Base-by-base conservation (phyloP, 2,888 invertebrate genomes). In the Vandiemenella viatica region DNA sequence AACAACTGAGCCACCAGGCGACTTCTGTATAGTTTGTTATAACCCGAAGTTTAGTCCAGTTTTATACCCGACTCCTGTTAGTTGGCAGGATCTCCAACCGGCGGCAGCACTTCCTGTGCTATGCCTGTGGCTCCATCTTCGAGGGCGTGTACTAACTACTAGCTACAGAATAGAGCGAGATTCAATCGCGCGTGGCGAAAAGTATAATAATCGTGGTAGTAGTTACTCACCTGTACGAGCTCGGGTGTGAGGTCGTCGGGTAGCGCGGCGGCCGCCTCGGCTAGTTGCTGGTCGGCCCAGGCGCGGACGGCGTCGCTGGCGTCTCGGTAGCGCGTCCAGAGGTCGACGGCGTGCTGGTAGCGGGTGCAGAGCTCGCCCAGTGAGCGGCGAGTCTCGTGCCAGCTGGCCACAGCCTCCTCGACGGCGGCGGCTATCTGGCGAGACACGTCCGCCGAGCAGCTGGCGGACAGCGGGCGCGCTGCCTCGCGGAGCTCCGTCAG, bases 321-420 rank as follows among this genome's bases (percentile, higher is more conserved):
- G 63, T 84, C 83, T 37, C 80, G 75, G 70, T 88, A 88, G 52
- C 79, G 76, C 61, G 79, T 74, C 88, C 88, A 88, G 51, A 88
- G 73, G 44, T 80, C 78, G 49, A 86, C 84, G 4, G 87, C 88
- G 62, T 81, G 77, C 63, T 85, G 81, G 69, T 88, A 88, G 69
- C 76, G 76, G 58, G 72, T 79, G 65, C 84, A 85, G 57, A 88
- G 74, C 58, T 81, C 79, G 56, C 78, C 77, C 55, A 88, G 73
- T 63, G 83, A 82, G 56, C 75, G 72, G 63, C 81, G 79, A n/a
- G 87, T 87, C 60, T 82, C 81, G 59, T 83, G 77, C 74, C 87
- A 88, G 37, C 85, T 82, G 4, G 79, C 75, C 13, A 83, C 81
- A 15, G 86, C 86, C 60, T 83, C 80, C 63, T 81, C 79, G 41